These are phyloP conservation scores for Zaprionus inermis DNA, from an alignment of 1,140 invertebrate genomes.

Conservation along the genomic window DNA sequence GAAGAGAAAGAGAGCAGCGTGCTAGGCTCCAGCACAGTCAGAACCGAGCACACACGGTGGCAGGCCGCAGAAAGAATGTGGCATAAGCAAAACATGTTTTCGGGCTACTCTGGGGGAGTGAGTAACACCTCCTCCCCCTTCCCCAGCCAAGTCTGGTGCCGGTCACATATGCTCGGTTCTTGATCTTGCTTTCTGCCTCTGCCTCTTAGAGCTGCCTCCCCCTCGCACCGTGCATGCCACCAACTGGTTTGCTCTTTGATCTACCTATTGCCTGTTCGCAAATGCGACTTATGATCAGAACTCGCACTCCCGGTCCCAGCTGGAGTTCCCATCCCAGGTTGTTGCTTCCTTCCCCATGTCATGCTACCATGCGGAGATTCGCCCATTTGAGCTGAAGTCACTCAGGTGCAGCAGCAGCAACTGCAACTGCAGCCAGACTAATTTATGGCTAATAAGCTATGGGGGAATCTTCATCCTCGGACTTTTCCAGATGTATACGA, in stretches of 20 bases:
- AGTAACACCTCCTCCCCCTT: neutral
- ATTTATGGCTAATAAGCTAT: slow-evolving; percentile 3
- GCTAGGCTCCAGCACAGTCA: neutral
- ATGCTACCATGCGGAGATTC: slow-evolving; percentile 52
- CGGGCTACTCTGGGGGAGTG: slow-evolving; percentile 11
- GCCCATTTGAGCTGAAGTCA: slow-evolving; percentile 69
- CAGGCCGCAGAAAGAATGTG: slow-evolving; percentile 10
- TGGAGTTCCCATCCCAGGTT: neutral
- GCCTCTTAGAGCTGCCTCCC: no score
- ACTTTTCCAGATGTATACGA: neutral
- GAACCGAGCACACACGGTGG: neutral
- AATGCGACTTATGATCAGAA: slow-evolving; percentile 63
- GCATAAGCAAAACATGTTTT: slow-evolving; percentile 54
- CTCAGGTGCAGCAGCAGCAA: slow-evolving; percentile 56
- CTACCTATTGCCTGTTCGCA: slow-evolving; percentile 27
- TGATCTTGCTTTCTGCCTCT: slow-evolving; percentile 30
- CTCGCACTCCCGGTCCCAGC: neutral
- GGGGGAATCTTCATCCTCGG: neutral
- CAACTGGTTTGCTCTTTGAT: slow-evolving; percentile 57
- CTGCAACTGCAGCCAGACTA: slow-evolving; percentile 9
- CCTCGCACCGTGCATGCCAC: neutral
- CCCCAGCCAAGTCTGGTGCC: no score
- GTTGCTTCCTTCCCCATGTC: neutral
- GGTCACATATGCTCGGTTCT: slow-evolving; percentile 39
- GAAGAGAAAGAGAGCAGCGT: neutral